Evolutionary conservation across 1,140 invertebrate genomes (phyloP), one percentile per base, ranked within the genome.

Genomic region (Hestina assimilis): DNA sequence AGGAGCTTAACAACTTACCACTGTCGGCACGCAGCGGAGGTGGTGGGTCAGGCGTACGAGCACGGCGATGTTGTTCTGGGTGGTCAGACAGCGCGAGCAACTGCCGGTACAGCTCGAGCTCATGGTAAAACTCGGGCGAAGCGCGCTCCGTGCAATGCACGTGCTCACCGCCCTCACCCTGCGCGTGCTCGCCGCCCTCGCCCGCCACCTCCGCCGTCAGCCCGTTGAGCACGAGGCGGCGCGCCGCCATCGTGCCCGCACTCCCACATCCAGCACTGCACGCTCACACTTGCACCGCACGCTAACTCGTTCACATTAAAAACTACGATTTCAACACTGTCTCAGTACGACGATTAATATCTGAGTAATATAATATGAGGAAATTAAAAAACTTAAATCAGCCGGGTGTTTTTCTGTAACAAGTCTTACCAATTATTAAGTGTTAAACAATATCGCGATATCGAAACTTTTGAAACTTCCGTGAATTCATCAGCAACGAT

Each of bases 81-180:
- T 66, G 63, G 45, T 67, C 67, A 35, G 73, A 68, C 60, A 80
- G 64, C 26, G 81, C 81, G 48, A 83, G 67, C 62, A 85, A 69
- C 67, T 81, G 79, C 1, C 77, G 73, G 65, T 85, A 85, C 50
- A 85, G 66, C 57, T 85, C 82, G 28, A 83, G 72, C 75, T 85
- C 82, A 72, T 85, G 82, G 70, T 85, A 85, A 72, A 76, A 83
- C 65, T 85, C 82, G 35, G 72, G 71, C 35, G 75, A 79, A 64
- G 79, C 69, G 57, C 72, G 61, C 67, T 66, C 62, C 66, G 53
- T 59, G 21, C 17, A 12, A 29, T 19, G 14, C 9, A 8, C 6
- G 19, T 21, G 50, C 15, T 5, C 31, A 20, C 11, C 28, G 7
- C 14, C 38, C 23, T 48, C n/a, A n/a, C n/a, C n/a, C n/a, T n/a